Evolutionary conservation across 2,888 invertebrate species (phyloP).

Genomic region (Tetranychus piercei): DNA sequence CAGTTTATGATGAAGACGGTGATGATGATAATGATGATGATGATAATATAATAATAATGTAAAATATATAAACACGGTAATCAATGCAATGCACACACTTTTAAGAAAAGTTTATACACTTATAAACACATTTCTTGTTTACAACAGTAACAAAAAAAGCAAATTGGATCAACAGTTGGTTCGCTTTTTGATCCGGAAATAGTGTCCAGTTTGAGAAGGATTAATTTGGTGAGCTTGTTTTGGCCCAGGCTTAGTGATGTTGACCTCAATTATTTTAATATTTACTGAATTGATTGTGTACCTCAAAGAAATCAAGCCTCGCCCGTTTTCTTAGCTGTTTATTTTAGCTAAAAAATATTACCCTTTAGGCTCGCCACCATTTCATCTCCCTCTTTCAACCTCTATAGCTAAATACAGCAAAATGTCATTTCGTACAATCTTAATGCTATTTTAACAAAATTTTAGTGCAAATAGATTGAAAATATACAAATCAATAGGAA

Average conservation of each 20-base stretch:
- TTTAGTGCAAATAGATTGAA: no score
- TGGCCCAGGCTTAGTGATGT: background rate
- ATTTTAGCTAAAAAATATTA: background rate
- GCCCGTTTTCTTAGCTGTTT: background rate
- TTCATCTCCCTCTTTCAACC: background rate
- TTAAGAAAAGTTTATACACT: background rate
- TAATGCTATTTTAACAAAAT: no score
- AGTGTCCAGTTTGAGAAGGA: background rate
- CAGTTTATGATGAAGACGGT: no score
- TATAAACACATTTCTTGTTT: background rate
- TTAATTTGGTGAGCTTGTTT: background rate
- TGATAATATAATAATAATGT: background rate
- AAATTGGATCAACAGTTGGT: background rate
- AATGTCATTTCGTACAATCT: no score
- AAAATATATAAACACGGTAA: background rate
- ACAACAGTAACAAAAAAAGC: background rate
- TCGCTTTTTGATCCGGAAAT: background rate
- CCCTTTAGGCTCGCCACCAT: background rate
- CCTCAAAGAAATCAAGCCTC: background rate
- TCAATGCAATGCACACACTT: background rate
- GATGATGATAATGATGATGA: background rate
- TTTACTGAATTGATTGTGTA: background rate
- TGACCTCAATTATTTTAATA: background rate
- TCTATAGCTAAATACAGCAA: no score
- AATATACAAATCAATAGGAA: no score